A percentile compares a stretch with the other conserved stretches of the same genome.
Evolutionary conservation across 2,888 invertebrate genomes (phyloP).

Genomic region (Pycnomerus fuliginosus): DNA sequence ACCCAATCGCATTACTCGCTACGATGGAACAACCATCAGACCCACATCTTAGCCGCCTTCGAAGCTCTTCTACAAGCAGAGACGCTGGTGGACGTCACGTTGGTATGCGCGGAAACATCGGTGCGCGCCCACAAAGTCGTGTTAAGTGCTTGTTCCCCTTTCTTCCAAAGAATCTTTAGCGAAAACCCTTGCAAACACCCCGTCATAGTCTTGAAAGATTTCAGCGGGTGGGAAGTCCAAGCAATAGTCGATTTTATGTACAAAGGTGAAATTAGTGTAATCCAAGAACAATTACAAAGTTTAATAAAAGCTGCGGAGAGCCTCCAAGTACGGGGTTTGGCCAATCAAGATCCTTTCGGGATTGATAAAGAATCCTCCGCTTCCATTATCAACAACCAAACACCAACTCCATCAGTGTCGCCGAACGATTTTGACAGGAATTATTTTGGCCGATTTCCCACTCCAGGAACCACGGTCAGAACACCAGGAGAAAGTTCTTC

Average conservation of each 20-base stretch:
- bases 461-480: slow-evolving; percentile 32
- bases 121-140: slow-evolving; percentile 90
- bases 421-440: slow-evolving; percentile 51
- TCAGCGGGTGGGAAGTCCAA: slow-evolving; percentile 84
- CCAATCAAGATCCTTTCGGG: slow-evolving; percentile 56
- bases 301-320: slow-evolving; percentile 87
- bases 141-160: slow-evolving; percentile 84
- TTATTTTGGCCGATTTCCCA: slow-evolving; percentile 27
- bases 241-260: slow-evolving; percentile 94
- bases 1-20: slow-evolving; percentile 83
- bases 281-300: slow-evolving; percentile 78
- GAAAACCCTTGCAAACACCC: slow-evolving; percentile 94
- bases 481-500: slow-evolving; percentile 39
- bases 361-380: slow-evolving; percentile 47
- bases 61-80: slow-evolving; percentile 86
- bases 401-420: slow-evolving; percentile 52
- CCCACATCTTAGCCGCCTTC: slow-evolving; percentile 83
- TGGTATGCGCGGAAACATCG: slow-evolving; percentile 83
- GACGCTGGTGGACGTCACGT: slow-evolving; percentile 84
- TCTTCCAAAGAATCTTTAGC: slow-evolving; percentile 84
- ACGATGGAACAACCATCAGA: slow-evolving; percentile 92
- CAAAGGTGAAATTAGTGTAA: slow-evolving; percentile 87
- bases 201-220: slow-evolving; percentile 88
- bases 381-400: slow-evolving; percentile 41
- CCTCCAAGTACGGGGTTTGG: slow-evolving; percentile 78